Conservation (phyloP, 2,113 vertebrate genomes). For the Rhabdomys dilectus region DNA sequence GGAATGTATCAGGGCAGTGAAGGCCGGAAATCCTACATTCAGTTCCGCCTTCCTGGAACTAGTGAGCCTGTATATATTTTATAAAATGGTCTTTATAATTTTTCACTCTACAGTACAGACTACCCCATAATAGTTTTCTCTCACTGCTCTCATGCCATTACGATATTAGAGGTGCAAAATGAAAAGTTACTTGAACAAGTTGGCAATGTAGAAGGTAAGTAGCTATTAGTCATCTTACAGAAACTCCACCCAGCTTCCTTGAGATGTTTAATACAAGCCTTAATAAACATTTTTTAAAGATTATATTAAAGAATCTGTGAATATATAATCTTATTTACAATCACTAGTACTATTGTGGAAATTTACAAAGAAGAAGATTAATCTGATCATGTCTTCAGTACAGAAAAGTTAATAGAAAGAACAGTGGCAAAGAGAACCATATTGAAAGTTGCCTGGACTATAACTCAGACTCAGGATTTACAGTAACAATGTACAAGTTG, state of each 20-base stretch:
- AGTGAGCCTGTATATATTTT: no score
- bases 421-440: background rate
- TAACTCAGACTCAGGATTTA: background rate
- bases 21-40: no score
- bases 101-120: no score
- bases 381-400: background rate
- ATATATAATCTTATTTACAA: background rate
- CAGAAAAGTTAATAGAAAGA: background rate
- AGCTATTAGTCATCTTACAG: background rate
- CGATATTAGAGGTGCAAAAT: background rate
- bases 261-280: background rate
- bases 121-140: background rate
- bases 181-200: background rate
- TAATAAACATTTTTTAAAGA: background rate
- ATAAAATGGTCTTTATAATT: no score
- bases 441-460: background rate
- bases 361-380: background rate
- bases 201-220: background rate
- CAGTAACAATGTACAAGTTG: background rate
- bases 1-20: no score
- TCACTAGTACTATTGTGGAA: background rate
- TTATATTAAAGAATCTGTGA: background rate
- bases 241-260: background rate
- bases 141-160: background rate
- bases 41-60: no score